phyloP scores from a whole-genome alignment of 92 coral and sea anemone species.

The Plumapathes pennacea region DNA sequence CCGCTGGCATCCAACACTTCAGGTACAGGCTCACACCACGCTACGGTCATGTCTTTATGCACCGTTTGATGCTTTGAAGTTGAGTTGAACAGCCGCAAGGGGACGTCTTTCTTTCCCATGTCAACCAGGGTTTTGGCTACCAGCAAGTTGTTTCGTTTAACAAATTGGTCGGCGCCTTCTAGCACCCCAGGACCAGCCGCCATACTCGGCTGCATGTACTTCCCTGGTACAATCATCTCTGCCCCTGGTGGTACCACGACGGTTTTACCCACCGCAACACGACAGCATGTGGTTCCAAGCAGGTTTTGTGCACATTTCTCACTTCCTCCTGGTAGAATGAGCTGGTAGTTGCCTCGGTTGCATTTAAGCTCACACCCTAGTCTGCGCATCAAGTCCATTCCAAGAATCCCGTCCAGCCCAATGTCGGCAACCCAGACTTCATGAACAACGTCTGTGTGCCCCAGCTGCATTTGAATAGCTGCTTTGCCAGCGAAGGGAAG shows the following conservation, averaged over 20 bases:
- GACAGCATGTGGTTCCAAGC: neutral
- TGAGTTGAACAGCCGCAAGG: constrained; percentile 12
- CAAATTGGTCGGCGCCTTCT: constrained; percentile 11
- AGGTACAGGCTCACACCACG: constrained; percentile 13
- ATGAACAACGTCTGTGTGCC: neutral
- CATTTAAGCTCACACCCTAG: constrained; percentile 13
- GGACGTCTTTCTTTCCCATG: constrained; percentile 15
- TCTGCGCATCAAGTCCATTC: constrained; percentile 23
- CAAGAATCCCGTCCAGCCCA: constrained; percentile 24
- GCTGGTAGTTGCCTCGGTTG: constrained; percentile 1
- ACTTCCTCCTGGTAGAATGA: neutral
- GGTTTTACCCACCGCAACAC: constrained; percentile 12
- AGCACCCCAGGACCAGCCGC: constrained; percentile 13
- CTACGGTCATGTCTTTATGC: constrained; percentile 5
- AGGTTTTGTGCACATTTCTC: neutral
- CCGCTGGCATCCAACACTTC: constrained; percentile 1
- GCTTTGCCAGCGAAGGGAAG: constrained; percentile 24
- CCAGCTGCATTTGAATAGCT: neutral
- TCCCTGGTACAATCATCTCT: constrained; percentile 29
- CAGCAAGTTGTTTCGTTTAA: constrained; percentile 5
- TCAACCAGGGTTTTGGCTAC: constrained; percentile 21
- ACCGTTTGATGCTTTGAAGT: constrained; percentile 2
- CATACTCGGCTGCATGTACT: neutral
- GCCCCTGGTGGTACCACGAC: constrained; percentile 13
- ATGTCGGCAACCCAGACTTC: constrained; percentile 15